A percentile compares a stretch with the other conserved stretches of the same genome.
Evolutionary conservation across 2,113 vertebrate genomes (phyloP).

Genomic region (Eudyptes chrysolophus): DNA sequence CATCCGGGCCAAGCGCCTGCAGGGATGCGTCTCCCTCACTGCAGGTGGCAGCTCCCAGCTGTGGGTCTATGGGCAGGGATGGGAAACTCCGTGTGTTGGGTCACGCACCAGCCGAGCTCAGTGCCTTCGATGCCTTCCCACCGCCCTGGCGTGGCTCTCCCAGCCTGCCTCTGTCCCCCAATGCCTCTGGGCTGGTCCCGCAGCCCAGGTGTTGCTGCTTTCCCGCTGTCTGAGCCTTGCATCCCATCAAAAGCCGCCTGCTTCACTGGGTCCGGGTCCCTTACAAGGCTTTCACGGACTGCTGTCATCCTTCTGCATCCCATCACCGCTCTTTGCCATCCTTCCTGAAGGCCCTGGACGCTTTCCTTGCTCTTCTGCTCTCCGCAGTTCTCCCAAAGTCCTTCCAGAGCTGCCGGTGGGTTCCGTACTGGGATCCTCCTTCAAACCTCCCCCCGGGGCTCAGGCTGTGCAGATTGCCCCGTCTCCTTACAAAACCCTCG

Average conservation of each 20-base stretch:
- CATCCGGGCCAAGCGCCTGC: not conserved
- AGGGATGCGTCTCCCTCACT: not conserved
- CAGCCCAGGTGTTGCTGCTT: not conserved
- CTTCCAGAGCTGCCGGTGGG: not conserved
- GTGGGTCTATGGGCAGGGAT: not conserved
- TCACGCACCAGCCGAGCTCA: not conserved
- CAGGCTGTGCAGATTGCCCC: not conserved
- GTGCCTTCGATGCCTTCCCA: not conserved
- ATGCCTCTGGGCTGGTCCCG: not conserved
- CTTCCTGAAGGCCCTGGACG: not conserved
- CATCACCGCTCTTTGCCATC: not conserved
- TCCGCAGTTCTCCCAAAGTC: not conserved
- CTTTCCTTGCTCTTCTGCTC: not conserved
- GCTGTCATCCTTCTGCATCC: not conserved
- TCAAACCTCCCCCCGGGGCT: not conserved
- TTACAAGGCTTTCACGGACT: not conserved
- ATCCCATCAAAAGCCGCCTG: not conserved
- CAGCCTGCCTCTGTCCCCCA: not conserved
- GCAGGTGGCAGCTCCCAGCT: not conserved
- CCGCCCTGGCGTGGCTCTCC: not conserved
- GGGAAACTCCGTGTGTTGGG: not conserved
- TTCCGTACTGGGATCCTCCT: not conserved
- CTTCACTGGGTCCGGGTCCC: not conserved
- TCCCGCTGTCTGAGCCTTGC: not conserved
- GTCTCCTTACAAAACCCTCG: not conserved